Percentiles rank a stretch among this genome's conserved stretches.
Conservation (phyloP, 2,113 vertebrate species). For the Thalassarche chlororhynchos region DNA sequence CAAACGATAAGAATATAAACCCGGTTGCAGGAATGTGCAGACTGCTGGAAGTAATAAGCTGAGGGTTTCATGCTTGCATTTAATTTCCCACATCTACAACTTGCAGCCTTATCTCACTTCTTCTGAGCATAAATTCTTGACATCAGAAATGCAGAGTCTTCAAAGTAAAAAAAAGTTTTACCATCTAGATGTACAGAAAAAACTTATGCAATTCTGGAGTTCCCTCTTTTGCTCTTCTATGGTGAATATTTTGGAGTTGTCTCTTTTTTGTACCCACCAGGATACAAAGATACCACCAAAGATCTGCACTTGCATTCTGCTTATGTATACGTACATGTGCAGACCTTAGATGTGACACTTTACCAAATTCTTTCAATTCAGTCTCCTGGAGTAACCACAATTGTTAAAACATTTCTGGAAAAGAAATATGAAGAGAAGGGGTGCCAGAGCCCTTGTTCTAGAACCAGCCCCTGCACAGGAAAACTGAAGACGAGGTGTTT, state of each 20-base stretch:
- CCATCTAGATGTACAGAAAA: not conserved
- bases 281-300: not conserved
- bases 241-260: not conserved
- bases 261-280: not conserved
- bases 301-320: not conserved
- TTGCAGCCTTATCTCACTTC: not conserved
- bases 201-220: not conserved
- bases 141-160: not conserved
- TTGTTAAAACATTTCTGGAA: not conserved
- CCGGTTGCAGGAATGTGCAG: not conserved
- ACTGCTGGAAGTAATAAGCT: not conserved
- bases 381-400: not conserved
- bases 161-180: not conserved
- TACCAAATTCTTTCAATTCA: not conserved
- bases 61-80: not conserved
- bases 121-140: not conserved
- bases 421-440: not conserved
- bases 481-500: not conserved
- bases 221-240: not conserved
- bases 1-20: not conserved
- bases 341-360: not conserved
- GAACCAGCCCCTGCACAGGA: not conserved
- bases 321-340: rapidly evolving
- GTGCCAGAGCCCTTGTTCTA: not conserved
- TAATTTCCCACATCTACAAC: not conserved